Evolutionary conservation across 2,113 vertebrate genomes (phyloP), one percentile per base, ranked within the genome.

Genomic region (Anoura caudifer): DNA sequence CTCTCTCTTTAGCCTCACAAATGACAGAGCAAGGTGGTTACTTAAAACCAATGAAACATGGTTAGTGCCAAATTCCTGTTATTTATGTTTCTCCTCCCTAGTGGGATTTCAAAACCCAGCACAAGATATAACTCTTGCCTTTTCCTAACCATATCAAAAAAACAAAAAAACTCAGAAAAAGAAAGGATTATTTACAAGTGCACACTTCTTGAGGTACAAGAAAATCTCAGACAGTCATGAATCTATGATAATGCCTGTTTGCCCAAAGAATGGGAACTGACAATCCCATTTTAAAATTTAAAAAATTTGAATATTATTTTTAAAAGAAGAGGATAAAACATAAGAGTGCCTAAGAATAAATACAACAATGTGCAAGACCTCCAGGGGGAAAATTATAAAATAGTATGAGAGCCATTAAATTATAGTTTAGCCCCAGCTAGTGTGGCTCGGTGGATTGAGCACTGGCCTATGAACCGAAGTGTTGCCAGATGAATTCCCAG

Each of bases 261-360:
- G 54, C 15, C 19, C 65, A 36, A 65, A 92, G 38, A 36, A 0
- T 36, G 2, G n/a, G 54, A 77, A 83, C 24, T 69, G 56, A 56
- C 19, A 70, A 79, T 72, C 11, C 12, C 33, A 94, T 90, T 90
- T 96, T 69, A 73, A 95, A 95, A 95, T 59, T 11, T 83, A 52
- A 75, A 65, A 72, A 28, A 33, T 19, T 26, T 65, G 9, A 65
- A 45, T 41, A n/a, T 70, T 69, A 52, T 70, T 61, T 84, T 6
- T 12, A 67, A 50, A 70, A 50, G 5, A 22, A 72, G 26, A 5
- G 43, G 33, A 92, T 36, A 28, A 91, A 91, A 52, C 65, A 80
- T 43, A 77, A 79, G 56, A 91, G 16, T 72, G 52, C 52, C 28
- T 86, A 56, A 26, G 47, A 88, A 70, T 61, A 84, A 89, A 61